Evolutionary conservation across 2,888 invertebrate genomes (phyloP), one percentile per base, ranked within the genome.

Genomic region (Odontocolon sp.): DNA sequence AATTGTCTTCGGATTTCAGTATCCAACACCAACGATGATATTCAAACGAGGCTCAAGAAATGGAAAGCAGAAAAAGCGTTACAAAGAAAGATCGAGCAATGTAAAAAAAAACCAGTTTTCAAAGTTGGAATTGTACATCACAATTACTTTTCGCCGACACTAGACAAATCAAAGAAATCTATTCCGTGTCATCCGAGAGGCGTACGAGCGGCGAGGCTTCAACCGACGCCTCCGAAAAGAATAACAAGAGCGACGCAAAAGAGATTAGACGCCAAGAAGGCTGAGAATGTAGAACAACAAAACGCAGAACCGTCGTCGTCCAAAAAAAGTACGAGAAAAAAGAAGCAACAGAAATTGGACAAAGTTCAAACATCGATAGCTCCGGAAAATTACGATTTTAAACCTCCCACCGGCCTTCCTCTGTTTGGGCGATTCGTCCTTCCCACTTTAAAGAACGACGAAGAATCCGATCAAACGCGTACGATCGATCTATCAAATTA

Each of bases 351-450:
- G n/a, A n/a, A n/a, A n/a, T n/a, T n/a, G n/a, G n/a, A n/a, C n/a
- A n/a, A n/a, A n/a, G n/a, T n/a, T n/a, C n/a, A n/a, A n/a, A 0
- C 86, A 33, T 92, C 92, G 0, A 92, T 93, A 89, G 93, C 93
- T 6, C 93, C 94, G 0, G 85, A 85, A 66, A 91, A 92, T 89
- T 91, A 93, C 11, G 79, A 87, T 8, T 94, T 94, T 82, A 91
- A 89, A 81, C 90, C 92, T 2, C 93, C 93, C 0, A 72, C 85
- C 5, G 89, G 83, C 0, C 28, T 87, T 16, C 85, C 86, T 9
- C 47, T 87, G 47, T 85, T 84, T 77, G 86, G 85, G 8, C 52
- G 63, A 36, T 66, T 79, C 18, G 68, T 75, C 1, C 18, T 80
- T 0, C 14, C 26, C 1, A 31, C 11, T 59, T 73, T 33, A 0